Conservation (phyloP, 2,888 invertebrate species). For the Xestia ashworthii region DNA sequence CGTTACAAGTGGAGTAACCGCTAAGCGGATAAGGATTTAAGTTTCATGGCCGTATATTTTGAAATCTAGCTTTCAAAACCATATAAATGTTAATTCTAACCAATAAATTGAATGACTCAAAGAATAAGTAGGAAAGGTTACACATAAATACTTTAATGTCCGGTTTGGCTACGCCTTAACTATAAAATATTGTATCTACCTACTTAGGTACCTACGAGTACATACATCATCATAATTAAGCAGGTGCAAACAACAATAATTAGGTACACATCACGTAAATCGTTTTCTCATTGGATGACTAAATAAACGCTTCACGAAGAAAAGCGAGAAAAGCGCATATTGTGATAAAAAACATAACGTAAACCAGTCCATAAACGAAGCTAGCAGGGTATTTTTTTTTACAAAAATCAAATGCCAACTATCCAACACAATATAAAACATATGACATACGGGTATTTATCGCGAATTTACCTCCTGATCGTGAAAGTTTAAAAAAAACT, state of each 20-base stretch:
- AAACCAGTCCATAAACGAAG: not conserved
- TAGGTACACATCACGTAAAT: not conserved
- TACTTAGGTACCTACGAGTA: too few species aligned
- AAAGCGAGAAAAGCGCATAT: not conserved
- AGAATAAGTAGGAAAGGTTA: conserved; percentile 15
- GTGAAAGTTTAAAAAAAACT: too few species aligned
- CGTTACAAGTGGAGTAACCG: conserved; percentile 13
- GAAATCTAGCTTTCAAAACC: conserved; percentile 19
- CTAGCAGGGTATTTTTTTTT: too few species aligned
- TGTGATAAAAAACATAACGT: too few species aligned
- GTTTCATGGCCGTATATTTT: conserved; percentile 43
- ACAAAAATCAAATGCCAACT: not conserved
- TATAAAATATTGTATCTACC: not conserved
- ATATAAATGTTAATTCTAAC: conserved; percentile 27
- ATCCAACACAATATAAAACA: not conserved
- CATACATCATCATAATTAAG: not conserved
- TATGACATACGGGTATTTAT: too few species aligned
- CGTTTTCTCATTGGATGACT: not conserved
- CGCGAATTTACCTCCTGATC: too few species aligned
- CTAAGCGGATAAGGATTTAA: conserved; percentile 38
- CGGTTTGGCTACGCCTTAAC: conserved; percentile 10
- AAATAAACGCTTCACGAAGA: not conserved
- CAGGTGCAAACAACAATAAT: not conserved
- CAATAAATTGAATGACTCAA: conserved; percentile 17
- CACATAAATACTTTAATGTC: not conserved